phyloP scores from a whole-genome alignment of 2,797 vertebrate species.

The Phrynocephalus guinanensis region DNA sequence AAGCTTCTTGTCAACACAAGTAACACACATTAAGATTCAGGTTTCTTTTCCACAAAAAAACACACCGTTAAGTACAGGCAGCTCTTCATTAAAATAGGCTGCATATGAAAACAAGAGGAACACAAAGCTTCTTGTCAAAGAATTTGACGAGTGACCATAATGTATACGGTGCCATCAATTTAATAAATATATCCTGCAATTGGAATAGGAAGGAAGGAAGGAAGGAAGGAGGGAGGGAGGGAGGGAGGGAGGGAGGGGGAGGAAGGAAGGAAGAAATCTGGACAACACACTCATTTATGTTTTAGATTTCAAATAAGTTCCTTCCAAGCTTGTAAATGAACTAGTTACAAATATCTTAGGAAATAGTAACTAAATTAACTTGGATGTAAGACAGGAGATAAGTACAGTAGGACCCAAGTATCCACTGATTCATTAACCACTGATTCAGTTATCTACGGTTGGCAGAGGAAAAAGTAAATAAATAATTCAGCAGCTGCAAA shows the following conservation, averaged over 20 bases:
- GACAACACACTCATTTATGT: too few relatives aligned
- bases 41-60: constrained; percentile 78
- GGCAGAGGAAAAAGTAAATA: too few relatives aligned
- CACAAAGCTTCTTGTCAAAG: constrained; percentile 73
- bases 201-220: constrained; percentile 59
- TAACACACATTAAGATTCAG: too few relatives aligned
- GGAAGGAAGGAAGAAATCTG: constrained; percentile 56
- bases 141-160: constrained; percentile 74
- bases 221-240: constrained; percentile 66
- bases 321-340: too few relatives aligned
- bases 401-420: too few relatives aligned
- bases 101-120: constrained; percentile 73
- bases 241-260: constrained; percentile 69
- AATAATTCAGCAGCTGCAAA: too few relatives aligned
- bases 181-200: constrained; percentile 69
- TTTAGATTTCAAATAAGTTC: too few relatives aligned
- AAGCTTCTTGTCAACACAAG: constrained; percentile 67
- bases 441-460: too few relatives aligned
- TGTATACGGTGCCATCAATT: constrained; percentile 72
- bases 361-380: too few relatives aligned
- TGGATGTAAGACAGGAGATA: too few relatives aligned
- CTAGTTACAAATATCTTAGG: too few relatives aligned
- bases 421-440: too few relatives aligned
- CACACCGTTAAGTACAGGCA: constrained; percentile 68
- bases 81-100: constrained; percentile 74